These are phyloP conservation scores for Condylura cristata DNA, from an alignment of 2,113 vertebrate species.

Conservation along the genomic window DNA sequence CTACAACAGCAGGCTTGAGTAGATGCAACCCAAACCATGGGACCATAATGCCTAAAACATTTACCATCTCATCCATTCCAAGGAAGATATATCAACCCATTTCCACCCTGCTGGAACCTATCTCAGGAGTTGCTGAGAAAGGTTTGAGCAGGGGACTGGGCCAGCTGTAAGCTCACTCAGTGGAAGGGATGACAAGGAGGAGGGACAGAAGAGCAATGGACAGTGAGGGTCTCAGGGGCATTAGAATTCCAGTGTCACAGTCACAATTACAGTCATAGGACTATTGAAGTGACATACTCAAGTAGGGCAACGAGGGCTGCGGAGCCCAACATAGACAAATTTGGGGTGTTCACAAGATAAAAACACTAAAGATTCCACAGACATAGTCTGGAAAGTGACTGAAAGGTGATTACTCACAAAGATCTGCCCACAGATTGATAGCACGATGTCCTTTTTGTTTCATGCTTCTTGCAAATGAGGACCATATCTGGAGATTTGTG, in stretches of 20 bases:
- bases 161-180: background rate
- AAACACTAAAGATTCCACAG: background rate
- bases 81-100: background rate
- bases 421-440: background rate
- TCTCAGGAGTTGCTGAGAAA: background rate
- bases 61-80: background rate
- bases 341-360: background rate
- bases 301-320: background rate
- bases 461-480: background rate
- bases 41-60: background rate
- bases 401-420: background rate
- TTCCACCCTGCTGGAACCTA: background rate
- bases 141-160: background rate
- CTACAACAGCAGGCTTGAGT: background rate
- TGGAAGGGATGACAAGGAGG: background rate
- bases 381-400: background rate
- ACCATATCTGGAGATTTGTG: background rate
- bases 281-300: background rate
- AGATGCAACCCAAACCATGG: background rate
- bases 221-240: rapidly evolving
- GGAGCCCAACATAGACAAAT: background rate
- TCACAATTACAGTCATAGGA: background rate
- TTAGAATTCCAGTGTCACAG: no score
- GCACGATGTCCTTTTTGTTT: background rate
- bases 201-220: background rate